phyloP scores from a whole-genome alignment of 1,140 invertebrate species.

The Cyrtorhinus lividipennis region DNA sequence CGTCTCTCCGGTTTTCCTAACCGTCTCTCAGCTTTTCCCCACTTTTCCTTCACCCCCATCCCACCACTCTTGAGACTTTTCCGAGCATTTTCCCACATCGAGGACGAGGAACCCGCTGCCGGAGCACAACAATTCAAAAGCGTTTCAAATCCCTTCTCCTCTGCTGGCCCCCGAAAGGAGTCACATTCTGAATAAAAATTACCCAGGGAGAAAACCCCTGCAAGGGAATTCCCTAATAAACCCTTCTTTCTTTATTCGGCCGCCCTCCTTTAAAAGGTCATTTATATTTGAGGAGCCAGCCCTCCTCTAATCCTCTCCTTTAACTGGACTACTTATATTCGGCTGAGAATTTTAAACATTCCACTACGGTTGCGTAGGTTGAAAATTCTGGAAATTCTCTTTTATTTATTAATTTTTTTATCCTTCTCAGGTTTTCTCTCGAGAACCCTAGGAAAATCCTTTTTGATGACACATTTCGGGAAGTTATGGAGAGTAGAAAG shows the following conservation, averaged over 20 bases:
- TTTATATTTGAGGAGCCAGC: constrained; percentile 15
- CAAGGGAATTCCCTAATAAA: constrained; percentile 17
- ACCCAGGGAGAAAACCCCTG: constrained; percentile 11
- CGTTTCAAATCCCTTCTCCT: constrained; percentile 12
- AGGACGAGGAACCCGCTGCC: too few relatives aligned
- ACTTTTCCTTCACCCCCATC: neutral
- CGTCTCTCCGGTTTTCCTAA: neutral
- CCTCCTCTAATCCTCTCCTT: constrained; percentile 2
- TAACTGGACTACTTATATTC: constrained; percentile 15
- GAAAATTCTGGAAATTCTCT: neutral
- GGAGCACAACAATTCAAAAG: constrained; percentile 14
- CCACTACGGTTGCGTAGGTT: constrained; percentile 2
- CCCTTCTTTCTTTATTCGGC: constrained; percentile 14
- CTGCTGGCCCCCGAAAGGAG: neutral
- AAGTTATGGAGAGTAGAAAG: too few relatives aligned
- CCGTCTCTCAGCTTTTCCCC: neutral
- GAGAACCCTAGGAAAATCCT: too few relatives aligned
- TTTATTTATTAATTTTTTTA: constrained; percentile 4
- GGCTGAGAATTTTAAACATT: constrained; percentile 11
- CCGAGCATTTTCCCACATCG: neutral
- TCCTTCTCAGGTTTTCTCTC: too few relatives aligned
- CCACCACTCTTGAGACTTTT: neutral
- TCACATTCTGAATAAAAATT: constrained; percentile 17
- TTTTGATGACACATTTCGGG: too few relatives aligned
- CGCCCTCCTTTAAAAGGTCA: constrained; percentile 11